These are phyloP conservation scores for Hylaeus volcanicus DNA, from an alignment of 1,140 invertebrate genomes.

Conservation along the genomic window DNA sequence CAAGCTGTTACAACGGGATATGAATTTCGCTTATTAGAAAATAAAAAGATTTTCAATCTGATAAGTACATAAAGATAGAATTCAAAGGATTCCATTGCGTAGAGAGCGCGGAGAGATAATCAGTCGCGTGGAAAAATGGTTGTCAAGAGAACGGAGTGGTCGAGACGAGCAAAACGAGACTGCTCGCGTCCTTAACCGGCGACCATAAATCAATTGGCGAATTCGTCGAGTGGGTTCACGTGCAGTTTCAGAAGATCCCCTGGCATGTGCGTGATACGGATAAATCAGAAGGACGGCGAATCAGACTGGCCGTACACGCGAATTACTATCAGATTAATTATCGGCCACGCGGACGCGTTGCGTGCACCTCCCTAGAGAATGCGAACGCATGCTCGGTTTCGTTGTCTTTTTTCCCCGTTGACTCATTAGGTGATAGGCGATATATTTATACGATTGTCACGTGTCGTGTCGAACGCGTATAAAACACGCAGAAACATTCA, in stretches of 20 bases:
- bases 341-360: neutral
- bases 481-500: too few relatives aligned
- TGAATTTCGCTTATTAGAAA: too few relatives aligned
- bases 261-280: conserved; percentile 37
- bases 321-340: conserved; percentile 42
- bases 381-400: neutral
- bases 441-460: neutral
- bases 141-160: neutral
- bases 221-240: conserved; percentile 32
- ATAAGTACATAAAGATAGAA: too few relatives aligned
- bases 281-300: conserved; percentile 29
- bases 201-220: conserved; percentile 37
- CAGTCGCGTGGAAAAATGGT: conserved; percentile 12
- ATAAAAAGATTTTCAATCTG: too few relatives aligned
- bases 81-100: neutral
- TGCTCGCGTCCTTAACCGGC: conserved; percentile 22
- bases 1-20: too few relatives aligned
- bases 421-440: neutral
- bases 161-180: neutral
- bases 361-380: conserved; percentile 12
- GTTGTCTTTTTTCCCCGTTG: neutral
- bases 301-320: conserved; percentile 19
- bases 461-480: neutral
- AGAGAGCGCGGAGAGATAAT: neutral
- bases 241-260: conserved; percentile 20